Conservation (phyloP, 2,797 vertebrate species). For the Urophycis tenuis region DNA sequence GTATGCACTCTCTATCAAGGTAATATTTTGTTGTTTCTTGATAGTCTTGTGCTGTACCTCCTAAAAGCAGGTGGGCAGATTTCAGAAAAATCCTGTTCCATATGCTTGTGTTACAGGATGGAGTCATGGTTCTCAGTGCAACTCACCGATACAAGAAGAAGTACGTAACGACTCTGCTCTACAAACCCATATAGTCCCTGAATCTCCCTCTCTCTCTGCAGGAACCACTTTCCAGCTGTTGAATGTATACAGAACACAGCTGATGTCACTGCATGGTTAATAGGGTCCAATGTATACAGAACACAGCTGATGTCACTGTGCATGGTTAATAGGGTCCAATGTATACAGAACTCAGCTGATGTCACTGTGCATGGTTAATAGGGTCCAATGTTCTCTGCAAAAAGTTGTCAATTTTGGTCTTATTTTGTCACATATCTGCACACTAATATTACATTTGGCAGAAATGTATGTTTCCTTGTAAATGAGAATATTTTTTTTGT, state of each 20-base stretch:
- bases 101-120: slow-evolving; percentile 73
- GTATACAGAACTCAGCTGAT: not conserved
- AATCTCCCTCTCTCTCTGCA: not conserved
- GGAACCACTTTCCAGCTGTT: slow-evolving; percentile 9
- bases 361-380: not conserved
- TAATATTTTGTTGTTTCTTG: slow-evolving; percentile 43
- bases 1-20: slow-evolving; percentile 98
- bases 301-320: not conserved
- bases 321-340: not conserved
- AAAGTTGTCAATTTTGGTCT: not conserved
- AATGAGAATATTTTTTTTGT: no score
- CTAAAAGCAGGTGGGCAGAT: not conserved
- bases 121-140: slow-evolving; percentile 97
- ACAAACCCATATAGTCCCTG: slow-evolving; percentile 87
- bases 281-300: not conserved
- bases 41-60: not conserved
- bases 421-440: not conserved
- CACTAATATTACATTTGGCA: not conserved
- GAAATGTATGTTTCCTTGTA: no score
- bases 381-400: not conserved
- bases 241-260: not conserved
- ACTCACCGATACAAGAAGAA: slow-evolving; percentile 98
- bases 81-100: not conserved
- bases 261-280: not conserved
- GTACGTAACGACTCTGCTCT: slow-evolving; percentile 93